Conservation (phyloP, 2,113 vertebrate species). For the Microcebus griseorufus region DNA sequence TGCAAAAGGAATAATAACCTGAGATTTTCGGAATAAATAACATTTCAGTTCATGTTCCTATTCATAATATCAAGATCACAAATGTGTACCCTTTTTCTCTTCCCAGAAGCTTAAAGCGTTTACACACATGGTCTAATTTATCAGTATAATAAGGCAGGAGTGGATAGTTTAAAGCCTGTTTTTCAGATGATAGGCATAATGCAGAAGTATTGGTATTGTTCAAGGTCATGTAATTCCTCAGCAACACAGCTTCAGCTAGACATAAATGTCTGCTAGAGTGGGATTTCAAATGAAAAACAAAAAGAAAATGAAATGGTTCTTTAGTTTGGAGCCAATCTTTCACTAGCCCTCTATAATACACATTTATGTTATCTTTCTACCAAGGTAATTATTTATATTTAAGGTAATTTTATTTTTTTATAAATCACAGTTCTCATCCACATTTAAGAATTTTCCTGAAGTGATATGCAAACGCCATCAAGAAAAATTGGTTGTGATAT, state of each 20-base stretch:
- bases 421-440: background rate
- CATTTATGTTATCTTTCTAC: background rate
- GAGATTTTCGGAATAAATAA: constrained; percentile 8
- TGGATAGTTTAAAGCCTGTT: background rate
- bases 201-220: background rate
- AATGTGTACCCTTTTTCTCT: background rate
- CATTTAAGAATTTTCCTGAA: background rate
- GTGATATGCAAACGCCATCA: background rate
- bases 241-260: background rate
- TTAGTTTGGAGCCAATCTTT: background rate
- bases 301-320: background rate
- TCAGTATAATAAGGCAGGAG: background rate
- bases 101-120: background rate
- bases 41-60: background rate
- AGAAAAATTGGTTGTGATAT: background rate
- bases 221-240: background rate
- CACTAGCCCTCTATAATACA: background rate
- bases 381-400: background rate
- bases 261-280: background rate
- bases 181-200: background rate
- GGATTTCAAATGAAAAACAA: background rate
- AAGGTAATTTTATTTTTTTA: constrained; percentile 18
- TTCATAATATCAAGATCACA: background rate
- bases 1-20: constrained; percentile 33
- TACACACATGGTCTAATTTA: background rate